Percentiles rank a stretch among this genome's conserved stretches.
Conservation (phyloP, 35 echinoderm and acorn worm genomes). For the Chiridota heheva region DNA sequence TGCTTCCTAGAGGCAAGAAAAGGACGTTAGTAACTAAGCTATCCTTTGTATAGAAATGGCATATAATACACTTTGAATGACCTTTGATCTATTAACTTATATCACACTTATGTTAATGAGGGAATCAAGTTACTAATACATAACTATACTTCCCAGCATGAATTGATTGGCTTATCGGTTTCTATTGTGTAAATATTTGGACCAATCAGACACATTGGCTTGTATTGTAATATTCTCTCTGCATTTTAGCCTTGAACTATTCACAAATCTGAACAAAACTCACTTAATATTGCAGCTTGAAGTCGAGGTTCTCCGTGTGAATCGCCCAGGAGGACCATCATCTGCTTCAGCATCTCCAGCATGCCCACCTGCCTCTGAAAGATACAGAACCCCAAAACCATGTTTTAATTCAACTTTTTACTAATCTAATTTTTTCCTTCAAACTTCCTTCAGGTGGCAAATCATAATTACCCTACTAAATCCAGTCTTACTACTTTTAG, state of each 20-base stretch:
- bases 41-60: neutral
- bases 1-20: constrained; percentile 53
- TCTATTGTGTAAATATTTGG: no score
- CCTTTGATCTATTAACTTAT: neutral
- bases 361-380: constrained; percentile 67
- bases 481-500: no score
- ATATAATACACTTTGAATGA: neutral
- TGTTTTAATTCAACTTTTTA: no score
- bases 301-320: constrained; percentile 43
- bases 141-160: no score
- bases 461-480: no score
- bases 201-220: no score
- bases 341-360: constrained; percentile 56
- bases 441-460: no score
- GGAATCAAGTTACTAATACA: no score
- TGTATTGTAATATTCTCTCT: no score
- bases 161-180: no score
- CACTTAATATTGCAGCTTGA: constrained; percentile 81
- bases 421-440: no score
- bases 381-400: neutral
- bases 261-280: constrained; percentile 19
- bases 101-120: no score
- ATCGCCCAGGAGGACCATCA: constrained; percentile 51
- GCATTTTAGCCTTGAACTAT: neutral
- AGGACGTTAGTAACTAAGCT: neutral